Evolutionary conservation across 2,888 invertebrate species (phyloP).

Genomic region (Chrysopilus asiliformis): DNA sequence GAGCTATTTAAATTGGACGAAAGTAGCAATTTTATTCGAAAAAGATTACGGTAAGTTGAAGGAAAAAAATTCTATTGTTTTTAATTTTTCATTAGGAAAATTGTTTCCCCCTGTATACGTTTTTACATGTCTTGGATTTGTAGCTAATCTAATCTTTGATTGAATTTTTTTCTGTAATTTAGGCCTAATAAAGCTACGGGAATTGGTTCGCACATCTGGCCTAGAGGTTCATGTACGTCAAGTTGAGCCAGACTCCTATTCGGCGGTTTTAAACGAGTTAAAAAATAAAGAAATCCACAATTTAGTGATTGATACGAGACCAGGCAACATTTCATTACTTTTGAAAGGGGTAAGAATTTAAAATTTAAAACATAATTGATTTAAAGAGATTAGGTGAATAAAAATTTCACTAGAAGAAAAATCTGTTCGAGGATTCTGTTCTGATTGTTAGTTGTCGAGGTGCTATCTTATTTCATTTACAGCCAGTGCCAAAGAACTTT

Average conservation of each 20-base stretch:
- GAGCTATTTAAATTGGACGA: constrained; percentile 65
- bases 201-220: constrained; percentile 51
- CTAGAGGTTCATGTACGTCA: constrained; percentile 58
- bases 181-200: constrained; percentile 44
- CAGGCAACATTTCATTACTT: constrained; percentile 56
- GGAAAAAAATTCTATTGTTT: neutral
- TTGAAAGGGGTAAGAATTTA: constrained; percentile 53
- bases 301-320: constrained; percentile 61
- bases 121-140: constrained; percentile 7
- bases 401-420: too few relatives aligned
- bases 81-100: too few relatives aligned
- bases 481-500: too few relatives aligned
- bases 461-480: too few relatives aligned
- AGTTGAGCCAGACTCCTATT: constrained; percentile 50
- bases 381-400: too few relatives aligned
- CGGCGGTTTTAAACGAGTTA: constrained; percentile 62
- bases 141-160: neutral
- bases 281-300: constrained; percentile 65
- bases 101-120: too few relatives aligned
- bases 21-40: constrained; percentile 68
- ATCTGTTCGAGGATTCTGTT: too few relatives aligned
- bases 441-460: too few relatives aligned
- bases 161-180: neutral
- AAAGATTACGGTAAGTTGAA: constrained; percentile 49
- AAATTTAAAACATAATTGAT: too few relatives aligned